Conservation (phyloP, 2,888 invertebrate genomes). For the Xiphydria camelus region DNA sequence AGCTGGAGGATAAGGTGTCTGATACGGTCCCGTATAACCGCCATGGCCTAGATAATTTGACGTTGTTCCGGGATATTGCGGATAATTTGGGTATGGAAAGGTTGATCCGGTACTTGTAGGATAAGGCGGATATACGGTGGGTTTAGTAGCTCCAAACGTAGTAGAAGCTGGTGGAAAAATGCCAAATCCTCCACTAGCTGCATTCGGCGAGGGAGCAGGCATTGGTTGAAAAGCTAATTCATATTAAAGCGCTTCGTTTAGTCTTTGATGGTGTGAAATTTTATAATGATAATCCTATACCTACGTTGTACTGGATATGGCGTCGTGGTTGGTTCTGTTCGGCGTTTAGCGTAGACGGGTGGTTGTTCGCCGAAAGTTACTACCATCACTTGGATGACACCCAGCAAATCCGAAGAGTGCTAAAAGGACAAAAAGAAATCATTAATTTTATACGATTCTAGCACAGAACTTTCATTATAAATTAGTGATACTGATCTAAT, state of each 20-base stretch:
- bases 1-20: conserved; percentile 46
- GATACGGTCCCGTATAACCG: conserved; percentile 58
- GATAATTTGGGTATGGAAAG: conserved; percentile 51
- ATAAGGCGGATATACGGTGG: conserved; percentile 42
- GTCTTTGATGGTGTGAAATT: too few species aligned
- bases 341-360: conserved; percentile 84
- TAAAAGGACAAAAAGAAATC: conserved; percentile 24
- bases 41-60: conserved; percentile 59
- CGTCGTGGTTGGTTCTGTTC: conserved; percentile 49
- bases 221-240: too few species aligned
- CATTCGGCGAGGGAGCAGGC: neutral
- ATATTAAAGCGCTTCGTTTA: too few species aligned
- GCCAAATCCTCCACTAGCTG: conserved; percentile 17
- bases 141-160: conserved; percentile 30
- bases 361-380: conserved; percentile 93
- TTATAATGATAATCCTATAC: too few species aligned
- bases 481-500: conserved; percentile 1
- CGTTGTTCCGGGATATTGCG: conserved; percentile 63
- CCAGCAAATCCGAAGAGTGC: conserved; percentile 82
- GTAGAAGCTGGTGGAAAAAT: conserved; percentile 40
- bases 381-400: conserved; percentile 88
- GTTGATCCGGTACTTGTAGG: conserved; percentile 42
- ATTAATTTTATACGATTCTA: neutral
- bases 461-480: neutral
- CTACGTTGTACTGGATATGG: conserved; percentile 64